phyloP scores from a whole-genome alignment of 2,888 invertebrate species.

The Aromia moschata region DNA sequence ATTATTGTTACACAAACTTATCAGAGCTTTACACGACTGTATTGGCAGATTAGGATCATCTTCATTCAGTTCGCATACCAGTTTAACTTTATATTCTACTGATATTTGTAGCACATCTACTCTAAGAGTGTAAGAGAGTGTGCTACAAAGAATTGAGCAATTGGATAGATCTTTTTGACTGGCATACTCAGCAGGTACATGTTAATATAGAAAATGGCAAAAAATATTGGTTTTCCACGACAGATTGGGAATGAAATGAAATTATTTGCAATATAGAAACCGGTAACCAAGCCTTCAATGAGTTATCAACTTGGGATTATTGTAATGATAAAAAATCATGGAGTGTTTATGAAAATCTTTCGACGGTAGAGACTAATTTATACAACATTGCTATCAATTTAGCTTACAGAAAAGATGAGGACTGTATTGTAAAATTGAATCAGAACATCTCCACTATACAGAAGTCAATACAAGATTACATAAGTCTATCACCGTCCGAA shows the following conservation, averaged over 20 bases:
- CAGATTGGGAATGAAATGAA: slow-evolving; percentile 65
- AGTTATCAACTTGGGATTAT: slow-evolving; percentile 63
- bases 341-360: slow-evolving; percentile 71
- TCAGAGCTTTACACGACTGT: too few relatives aligned
- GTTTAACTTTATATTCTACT: too few relatives aligned
- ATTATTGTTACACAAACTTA: too few relatives aligned
- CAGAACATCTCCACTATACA: slow-evolving; percentile 56
- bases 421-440: slow-evolving; percentile 54
- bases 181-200: slow-evolving; percentile 65
- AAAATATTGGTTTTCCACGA: slow-evolving; percentile 61
- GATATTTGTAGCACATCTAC: too few relatives aligned
- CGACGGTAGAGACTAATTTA: slow-evolving; percentile 70
- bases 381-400: slow-evolving; percentile 71
- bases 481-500: slow-evolving; percentile 72
- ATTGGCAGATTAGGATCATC: too few relatives aligned
- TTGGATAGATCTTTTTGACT: slow-evolving; percentile 73
- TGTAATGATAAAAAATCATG: slow-evolving; percentile 61
- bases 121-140: too few relatives aligned
- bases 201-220: slow-evolving; percentile 44
- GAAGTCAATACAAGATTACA: slow-evolving; percentile 69
- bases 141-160: slow-evolving; percentile 78
- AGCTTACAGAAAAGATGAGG: slow-evolving; percentile 48
- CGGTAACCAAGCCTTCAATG: slow-evolving; percentile 64
- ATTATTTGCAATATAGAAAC: slow-evolving; percentile 67
- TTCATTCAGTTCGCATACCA: too few relatives aligned